Conservation (phyloP, 1,140 invertebrate species). For the Oryctes rhinoceros region DNA sequence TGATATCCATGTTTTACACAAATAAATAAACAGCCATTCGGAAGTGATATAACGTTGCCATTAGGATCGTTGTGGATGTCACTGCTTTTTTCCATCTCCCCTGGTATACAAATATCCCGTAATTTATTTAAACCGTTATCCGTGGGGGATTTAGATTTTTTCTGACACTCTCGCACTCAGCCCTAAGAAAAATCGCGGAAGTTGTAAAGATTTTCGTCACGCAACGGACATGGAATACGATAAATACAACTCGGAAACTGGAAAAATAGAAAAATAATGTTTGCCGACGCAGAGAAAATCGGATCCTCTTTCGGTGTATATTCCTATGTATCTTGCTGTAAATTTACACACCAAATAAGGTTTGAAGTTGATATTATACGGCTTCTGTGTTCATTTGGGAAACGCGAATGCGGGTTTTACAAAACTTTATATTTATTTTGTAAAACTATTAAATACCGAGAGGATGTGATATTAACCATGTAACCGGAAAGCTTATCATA, state of each 20-base stretch:
- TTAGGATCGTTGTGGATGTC: constrained; percentile 14
- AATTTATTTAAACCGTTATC: constrained; percentile 36
- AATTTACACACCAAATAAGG: neutral
- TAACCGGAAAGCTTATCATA: no score
- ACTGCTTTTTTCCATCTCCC: constrained; percentile 28
- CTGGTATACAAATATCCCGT: constrained; percentile 12
- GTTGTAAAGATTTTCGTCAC: constrained; percentile 33
- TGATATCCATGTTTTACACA: neutral
- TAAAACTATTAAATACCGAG: no score
- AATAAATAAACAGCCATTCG: constrained; percentile 17
- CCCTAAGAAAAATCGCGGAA: constrained; percentile 22
- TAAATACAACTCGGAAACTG: constrained; percentile 24
- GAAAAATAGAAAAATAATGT: constrained; percentile 22
- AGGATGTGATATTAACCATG: no score
- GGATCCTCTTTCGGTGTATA: neutral
- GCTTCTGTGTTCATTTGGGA: no score
- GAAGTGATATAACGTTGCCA: constrained; percentile 8
- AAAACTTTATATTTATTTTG: no score
- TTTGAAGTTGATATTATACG: no score
- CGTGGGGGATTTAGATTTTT: constrained; percentile 30
- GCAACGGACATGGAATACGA: constrained; percentile 23
- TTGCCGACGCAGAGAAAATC: neutral
- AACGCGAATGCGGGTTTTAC: neutral
- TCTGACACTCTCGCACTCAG: constrained; percentile 6
- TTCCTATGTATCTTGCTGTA: neutral